phyloP scores from a whole-genome alignment of 2,888 invertebrate species.

The Microplitis deprimator region DNA sequence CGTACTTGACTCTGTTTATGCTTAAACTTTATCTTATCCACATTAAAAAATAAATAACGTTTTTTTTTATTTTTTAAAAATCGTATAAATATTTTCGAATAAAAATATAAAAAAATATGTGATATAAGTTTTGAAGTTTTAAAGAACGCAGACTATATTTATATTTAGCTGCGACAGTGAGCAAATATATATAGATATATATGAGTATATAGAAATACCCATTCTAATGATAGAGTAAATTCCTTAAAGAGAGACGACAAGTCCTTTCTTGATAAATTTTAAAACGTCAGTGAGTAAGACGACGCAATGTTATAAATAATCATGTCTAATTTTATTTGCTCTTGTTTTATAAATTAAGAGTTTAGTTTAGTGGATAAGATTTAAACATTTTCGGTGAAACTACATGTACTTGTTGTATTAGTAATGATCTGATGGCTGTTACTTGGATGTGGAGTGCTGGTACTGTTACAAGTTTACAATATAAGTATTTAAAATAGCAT shows the following conservation, averaged over 20 bases:
- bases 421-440: too few species aligned
- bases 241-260: constrained; percentile 58
- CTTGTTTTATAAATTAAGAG: not conserved
- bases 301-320: constrained; percentile 29
- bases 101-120: too few species aligned
- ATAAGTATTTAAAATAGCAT: not conserved
- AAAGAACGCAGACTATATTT: constrained; percentile 41
- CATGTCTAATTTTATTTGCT: constrained; percentile 23
- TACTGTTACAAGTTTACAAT: not conserved
- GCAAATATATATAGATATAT: constrained; percentile 53
- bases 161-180: constrained; percentile 55
- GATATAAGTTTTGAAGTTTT: not conserved
- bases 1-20: not conserved
- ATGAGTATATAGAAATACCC: constrained; percentile 66
- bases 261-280: constrained; percentile 51
- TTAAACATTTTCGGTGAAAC: too few species aligned
- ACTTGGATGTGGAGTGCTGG: too few species aligned
- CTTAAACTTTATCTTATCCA: too few species aligned
- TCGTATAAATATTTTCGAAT: too few species aligned
- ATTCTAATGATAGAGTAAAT: constrained; percentile 70
- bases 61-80: too few species aligned
- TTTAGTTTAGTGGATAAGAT: too few species aligned
- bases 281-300: constrained; percentile 51
- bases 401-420: too few species aligned
- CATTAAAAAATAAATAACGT: too few species aligned